Evolutionary conservation across 1,140 invertebrate species (phyloP), one percentile per base, ranked within the genome.

Genomic region (Pteromalus puparum): DNA sequence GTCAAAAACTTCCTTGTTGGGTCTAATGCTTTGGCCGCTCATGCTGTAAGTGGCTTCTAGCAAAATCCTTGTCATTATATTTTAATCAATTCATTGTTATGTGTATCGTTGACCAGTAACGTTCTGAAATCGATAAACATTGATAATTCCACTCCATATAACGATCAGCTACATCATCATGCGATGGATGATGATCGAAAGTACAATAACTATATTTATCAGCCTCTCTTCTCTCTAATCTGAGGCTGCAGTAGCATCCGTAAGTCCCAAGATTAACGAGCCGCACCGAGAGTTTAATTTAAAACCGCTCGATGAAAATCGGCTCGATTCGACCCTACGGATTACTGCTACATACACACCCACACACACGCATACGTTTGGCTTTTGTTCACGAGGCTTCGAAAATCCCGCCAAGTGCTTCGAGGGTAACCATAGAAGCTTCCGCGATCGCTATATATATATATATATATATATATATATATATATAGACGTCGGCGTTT

Each of bases 271-370:
- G 70, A 72, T 80, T 79, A 84, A 48, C 75, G 70, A 61, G 61
- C n/a, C 53, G 30, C 30, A 26, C 6, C 21, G 67, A 10, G 34
- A 48, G 70, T 75, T 76, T 81, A 75, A 80, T 80, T 85, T 74
- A 85, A 76, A 80, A 75, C 42, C 48, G 78, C 10, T 67, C 28
- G 42, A 26, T 9, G 77, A 80, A 84, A 74, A 81, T 84, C 83
- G 46, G 68, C 68, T 75, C 70, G 68, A 61, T 78, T 65, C 73
- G 73, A n/a, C 38, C 73, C 67, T 13, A 3, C 21, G 67, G 67
- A 28, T 26, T 70, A 61, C 53, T 10, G 1, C n/a, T 3, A 34
- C 10, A 3, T 34, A 73, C 61, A n/a, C 65, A 34, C 77, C n/a
- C n/a, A 30, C 26, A 28, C 18, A 9, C 65, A 4, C 18, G 18